Base-by-base conservation (phyloP, 2,797 vertebrate genomes). In the Platalea minor region DNA sequence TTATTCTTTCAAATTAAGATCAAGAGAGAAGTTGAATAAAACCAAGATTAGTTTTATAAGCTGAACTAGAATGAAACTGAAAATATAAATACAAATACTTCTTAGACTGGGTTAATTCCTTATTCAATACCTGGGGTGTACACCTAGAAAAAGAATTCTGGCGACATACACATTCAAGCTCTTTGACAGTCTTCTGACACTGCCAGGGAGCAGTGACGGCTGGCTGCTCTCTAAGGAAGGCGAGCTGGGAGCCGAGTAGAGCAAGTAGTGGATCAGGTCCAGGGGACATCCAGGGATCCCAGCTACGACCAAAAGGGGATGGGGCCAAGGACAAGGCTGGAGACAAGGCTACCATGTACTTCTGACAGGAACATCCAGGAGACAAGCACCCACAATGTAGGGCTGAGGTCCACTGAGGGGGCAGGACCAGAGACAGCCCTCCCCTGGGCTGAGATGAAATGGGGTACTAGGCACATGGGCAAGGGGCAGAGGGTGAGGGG, bases 61-160 rank as follows among this genome's bases (percentile, higher is more conserved):
- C 17, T 64, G 50, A 85, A 73, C 63, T 43, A 53, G 18, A 67
- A 76, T 1, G 21, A 56, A 83, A 61, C 28, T 88, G 48, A 91
- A 94, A 85, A 37, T 85, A 78, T 60, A 60, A 60, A 60, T 37
- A 37, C 68, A 89, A 90, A 80, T 35, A 80, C 51, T 88, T 92
- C 72, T 79, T 39, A 73, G 9, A 20, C 33, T 78, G 31, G 24
- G 59, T 85, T 82, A 75, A 61, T 46, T 88, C 17, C 11, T 77
- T 41, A 81, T 94, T 64, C 33, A 67, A 8, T 33, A 84, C 19
- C 25, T 43, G 33, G 59, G 26, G 26, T 81, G 83, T 77, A 69
- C n/a, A 73, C 17, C n/a, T 51, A 87, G 64, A 93, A 72, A 88
- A 95, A 80, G 41, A 92, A 97, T 93, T 92, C 81, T 95, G 65